These are phyloP conservation scores for Hydroisotoma schaefferi DNA, from an alignment of 2,888 invertebrate species.

Conservation along the genomic window DNA sequence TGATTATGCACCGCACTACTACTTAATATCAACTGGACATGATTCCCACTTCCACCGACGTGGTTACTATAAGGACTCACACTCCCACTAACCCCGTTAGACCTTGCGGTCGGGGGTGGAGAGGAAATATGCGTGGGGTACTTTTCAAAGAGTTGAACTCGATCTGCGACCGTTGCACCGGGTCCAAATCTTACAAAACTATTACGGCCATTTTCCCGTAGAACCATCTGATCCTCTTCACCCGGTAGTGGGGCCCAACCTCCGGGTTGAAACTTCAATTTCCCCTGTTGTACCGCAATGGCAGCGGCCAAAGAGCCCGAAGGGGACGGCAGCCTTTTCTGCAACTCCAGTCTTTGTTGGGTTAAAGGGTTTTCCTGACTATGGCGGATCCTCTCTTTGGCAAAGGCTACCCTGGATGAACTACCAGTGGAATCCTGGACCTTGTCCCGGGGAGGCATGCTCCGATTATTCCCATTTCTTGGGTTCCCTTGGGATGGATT, in stretches of 20 bases:
- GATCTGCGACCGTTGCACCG: conserved; percentile 47
- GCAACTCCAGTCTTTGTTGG: conserved; percentile 53
- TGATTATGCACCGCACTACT: conserved; percentile 18
- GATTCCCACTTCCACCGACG: neutral
- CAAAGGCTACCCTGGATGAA: conserved; percentile 63
- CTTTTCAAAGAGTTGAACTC: conserved; percentile 48
- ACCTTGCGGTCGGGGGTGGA: conserved; percentile 2
- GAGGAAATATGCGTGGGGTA: conserved; percentile 43
- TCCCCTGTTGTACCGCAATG: conserved; percentile 47
- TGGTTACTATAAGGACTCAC: neutral
- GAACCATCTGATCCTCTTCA: conserved; percentile 9
- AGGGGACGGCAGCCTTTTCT: conserved; percentile 46
- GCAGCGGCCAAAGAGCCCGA: conserved; percentile 46
- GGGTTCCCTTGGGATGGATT: neutral
- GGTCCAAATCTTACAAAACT: conserved; percentile 37
- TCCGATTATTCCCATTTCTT: neutral
- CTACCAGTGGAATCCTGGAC: neutral
- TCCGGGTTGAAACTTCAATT: conserved; percentile 42
- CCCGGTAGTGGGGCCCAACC: conserved; percentile 1
- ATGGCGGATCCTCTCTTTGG: conserved; percentile 64
- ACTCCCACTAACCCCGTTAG: neutral
- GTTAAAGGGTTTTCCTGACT: conserved; percentile 55
- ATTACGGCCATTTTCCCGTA: conserved; percentile 33
- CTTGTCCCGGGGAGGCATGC: conserved; percentile 10
- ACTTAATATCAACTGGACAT: neutral